Evolutionary conservation across 2,888 invertebrate genomes (phyloP), one percentile per base, ranked within the genome.

Genomic region (Nudaria mundana): DNA sequence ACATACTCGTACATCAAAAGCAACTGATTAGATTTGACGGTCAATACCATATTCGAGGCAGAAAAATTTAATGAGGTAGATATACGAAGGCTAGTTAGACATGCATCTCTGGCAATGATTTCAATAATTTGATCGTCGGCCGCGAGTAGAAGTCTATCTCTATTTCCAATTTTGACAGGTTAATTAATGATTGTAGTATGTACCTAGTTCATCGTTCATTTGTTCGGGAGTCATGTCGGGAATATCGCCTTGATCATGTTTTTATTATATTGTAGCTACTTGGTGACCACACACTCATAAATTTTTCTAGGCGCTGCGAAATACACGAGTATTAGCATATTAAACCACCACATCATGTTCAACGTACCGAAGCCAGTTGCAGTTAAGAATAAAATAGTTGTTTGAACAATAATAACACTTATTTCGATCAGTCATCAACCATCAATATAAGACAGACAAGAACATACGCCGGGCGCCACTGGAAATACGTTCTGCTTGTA

Each of bases 161-260:
- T 25, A 37, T 37, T 11, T 5, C 11, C 30, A 20, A 24, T 10
- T 30, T 24, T 31, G 24, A 23, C 30, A 37, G 24, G 13, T 25
- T 30, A 7, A 34, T 30, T 40, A 25, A 40, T 40, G 40, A 40
- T 25, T 10, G 8, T 15, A 20, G 24, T n/a, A n/a, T n/a, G n/a
- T n/a, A n/a, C n/a, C n/a, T 18, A 15, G 26, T 11, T 18, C 30
- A 24, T 37, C 30, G 13, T 16, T 28, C 15, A 15, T 12, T n/a
- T 12, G 22, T 7, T 6, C 3, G n/a, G 20, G n/a, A n/a, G n/a
- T n/a, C n/a, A n/a, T n/a, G 16, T 24, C 12, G n/a, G 12, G 7
- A 13, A 26, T 20, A 10, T 35, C n/a, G 14, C 30, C 22, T 29
- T 12, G 16, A 13, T 30, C 25, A 18, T 16, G 23, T 37, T 22